Conservation (phyloP, 2,797 vertebrate genomes). For the Cyclura pinguis region DNA sequence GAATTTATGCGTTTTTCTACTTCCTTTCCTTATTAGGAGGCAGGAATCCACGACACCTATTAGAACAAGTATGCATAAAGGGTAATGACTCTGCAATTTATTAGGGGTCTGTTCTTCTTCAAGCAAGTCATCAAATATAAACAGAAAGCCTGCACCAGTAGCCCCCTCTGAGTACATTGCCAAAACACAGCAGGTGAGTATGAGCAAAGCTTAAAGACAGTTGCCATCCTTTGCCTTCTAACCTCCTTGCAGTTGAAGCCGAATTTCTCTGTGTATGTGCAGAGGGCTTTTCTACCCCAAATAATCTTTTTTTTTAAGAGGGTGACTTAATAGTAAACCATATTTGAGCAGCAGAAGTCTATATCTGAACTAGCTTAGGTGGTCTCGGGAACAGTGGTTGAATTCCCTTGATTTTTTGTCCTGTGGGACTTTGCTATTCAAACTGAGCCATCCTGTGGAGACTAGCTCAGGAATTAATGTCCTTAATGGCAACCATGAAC, state of each 20-base stretch:
- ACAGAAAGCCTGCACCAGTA: conserved; percentile 55
- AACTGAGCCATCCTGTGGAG: too few species aligned
- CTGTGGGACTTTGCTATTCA: too few species aligned
- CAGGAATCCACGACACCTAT: conserved; percentile 84
- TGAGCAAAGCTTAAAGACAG: conserved; percentile 11
- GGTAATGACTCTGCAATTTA: conserved; percentile 83
- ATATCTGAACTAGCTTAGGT: too few species aligned
- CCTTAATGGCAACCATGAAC: too few species aligned
- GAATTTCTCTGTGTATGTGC: not conserved
- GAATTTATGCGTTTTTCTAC: conserved; percentile 85
- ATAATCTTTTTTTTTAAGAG: not conserved
- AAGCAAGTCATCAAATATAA: conserved; percentile 73
- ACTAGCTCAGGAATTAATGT: too few species aligned
- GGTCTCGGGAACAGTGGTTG: too few species aligned
- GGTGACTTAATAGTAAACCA: not conserved
- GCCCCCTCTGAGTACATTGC: conserved; percentile 37
- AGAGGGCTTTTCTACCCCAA: not conserved
- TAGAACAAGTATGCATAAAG: conserved; percentile 85
- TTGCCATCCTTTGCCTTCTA: not conserved
- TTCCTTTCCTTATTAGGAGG: conserved; percentile 87
- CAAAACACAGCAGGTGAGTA: conserved; percentile 71
- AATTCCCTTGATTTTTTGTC: too few species aligned
- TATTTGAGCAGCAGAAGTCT: too few species aligned
- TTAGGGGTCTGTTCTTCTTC: conserved; percentile 84
- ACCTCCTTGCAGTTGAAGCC: not conserved